Percentiles rank a stretch among this genome's conserved stretches.
Conservation (phyloP, 1,140 invertebrate species). For the Steinernema feltiae region DNA sequence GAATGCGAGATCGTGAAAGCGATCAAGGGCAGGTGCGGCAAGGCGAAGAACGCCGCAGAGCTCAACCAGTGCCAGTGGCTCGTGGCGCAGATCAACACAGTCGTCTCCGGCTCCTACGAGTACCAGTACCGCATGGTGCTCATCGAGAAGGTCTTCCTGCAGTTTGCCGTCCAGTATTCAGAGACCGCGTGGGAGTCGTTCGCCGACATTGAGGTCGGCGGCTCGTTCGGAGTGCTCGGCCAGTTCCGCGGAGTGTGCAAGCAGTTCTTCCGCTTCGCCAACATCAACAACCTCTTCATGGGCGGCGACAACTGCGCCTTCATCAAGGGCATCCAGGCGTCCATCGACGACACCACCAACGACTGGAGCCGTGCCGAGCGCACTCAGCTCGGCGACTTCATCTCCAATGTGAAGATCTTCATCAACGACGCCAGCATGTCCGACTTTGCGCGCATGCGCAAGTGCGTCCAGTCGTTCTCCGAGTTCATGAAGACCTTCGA, state of each 20-base stretch:
- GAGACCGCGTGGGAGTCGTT: neutral
- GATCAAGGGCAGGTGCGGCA: neutral
- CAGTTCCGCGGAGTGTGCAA: neutral
- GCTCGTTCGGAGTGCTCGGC: neutral
- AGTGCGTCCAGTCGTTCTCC: neutral
- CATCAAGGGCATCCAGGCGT: neutral
- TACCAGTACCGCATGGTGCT: constrained; percentile 13
- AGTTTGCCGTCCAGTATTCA: neutral
- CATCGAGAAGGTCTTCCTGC: neutral
- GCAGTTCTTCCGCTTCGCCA: constrained; percentile 10
- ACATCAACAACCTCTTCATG: constrained; percentile 7
- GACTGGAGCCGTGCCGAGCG: neutral
- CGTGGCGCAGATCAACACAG: neutral
- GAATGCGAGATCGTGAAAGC: neutral
- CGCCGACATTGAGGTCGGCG: neutral
- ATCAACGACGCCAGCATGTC: neutral
- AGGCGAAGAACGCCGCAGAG: neutral
- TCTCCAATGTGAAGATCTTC: neutral
- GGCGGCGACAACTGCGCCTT: neutral
- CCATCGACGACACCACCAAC: neutral
- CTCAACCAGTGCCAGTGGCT: neutral
- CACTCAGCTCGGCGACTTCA: neutral
- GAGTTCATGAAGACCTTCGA: neutral
- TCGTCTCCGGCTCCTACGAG: neutral
- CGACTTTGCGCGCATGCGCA: neutral